Evolutionary conservation across 2,888 invertebrate species (phyloP), one percentile per base, ranked within the genome.

Genomic region (Cataglyphis cursor): DNA sequence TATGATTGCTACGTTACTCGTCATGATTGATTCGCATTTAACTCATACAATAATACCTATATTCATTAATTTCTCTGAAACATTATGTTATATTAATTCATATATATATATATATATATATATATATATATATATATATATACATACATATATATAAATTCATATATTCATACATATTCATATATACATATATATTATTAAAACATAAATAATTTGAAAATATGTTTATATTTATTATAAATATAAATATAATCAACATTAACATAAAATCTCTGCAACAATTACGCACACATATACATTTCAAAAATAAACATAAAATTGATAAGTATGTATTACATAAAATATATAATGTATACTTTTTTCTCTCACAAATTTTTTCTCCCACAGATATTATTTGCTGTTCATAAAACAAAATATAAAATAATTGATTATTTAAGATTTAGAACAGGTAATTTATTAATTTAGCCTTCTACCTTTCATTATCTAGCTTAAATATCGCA

Each of bases 1-100:
- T 87, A 95, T 94, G 28, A 94, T 92, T 62, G 94, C 92, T 84
- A 94, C 93, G 87, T 94, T 94, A 84, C 90, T 89, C 84, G 94
- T 91, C 95, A 95, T 95, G 90, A 83, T 93, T 76, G 76, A 35
- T 24, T 24, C 81, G 66, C 85, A 86, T 87, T 44, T 85, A 89
- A 86, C 51, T 90, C 78, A 87, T 78, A 57, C 74, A 62, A 44
- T 3, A 24, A n/a, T 59, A 84, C 9, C 31, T 72, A 76, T 80
- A 72, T 38, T 81, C 85, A 78, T 87, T 74, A 87, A 65, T 85
- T 90, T 31, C 6, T 85, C 90, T 90, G 85, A 65, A 90, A 90
- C 38, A 72, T 57, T 21, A 81, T 18, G 31, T 28, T 48, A 21
- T 48, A 21, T 3, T 10, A 35, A 41, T 31, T 31, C 0, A 31